phyloP scores from a whole-genome alignment of 2,888 invertebrate species.

The Oxytorus armatus region DNA sequence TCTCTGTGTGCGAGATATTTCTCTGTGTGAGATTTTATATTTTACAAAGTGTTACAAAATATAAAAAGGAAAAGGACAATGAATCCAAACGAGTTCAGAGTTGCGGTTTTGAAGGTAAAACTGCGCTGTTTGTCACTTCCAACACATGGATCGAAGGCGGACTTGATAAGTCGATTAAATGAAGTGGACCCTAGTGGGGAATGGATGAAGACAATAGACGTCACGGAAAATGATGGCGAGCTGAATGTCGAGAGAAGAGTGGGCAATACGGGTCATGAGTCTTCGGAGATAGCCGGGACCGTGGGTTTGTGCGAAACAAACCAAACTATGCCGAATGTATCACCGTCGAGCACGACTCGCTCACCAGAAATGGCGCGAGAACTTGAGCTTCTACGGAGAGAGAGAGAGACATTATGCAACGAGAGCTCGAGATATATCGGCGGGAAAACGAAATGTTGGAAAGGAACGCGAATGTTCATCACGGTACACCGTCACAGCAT shows the following conservation, averaged over 20 bases:
- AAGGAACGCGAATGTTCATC: not conserved
- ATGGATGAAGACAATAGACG: constrained; percentile 15
- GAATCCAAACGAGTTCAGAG: constrained; percentile 16
- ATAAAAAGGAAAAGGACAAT: not conserved
- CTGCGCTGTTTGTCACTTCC: constrained; percentile 8
- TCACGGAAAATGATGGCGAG: constrained; percentile 9
- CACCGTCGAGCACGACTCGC: not conserved
- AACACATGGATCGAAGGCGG: constrained; percentile 25
- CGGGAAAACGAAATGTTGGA: constrained; percentile 20
- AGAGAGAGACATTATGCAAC: constrained; percentile 27
- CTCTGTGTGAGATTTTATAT: not conserved
- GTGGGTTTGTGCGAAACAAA: too few relatives aligned
- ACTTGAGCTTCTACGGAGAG: constrained; percentile 22
- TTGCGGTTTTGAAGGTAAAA: constrained; percentile 4
- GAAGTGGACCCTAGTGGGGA: constrained; percentile 22
- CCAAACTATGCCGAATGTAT: too few relatives aligned
- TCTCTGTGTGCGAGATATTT: not conserved
- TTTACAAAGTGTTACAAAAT: too few relatives aligned
- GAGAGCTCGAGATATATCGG: constrained; percentile 20
- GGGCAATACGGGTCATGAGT: not conserved
- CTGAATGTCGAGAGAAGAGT: not conserved
- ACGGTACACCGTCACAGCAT: not conserved
- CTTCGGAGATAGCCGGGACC: not conserved
- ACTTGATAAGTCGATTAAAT: constrained; percentile 24
- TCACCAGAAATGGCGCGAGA: not conserved